phyloP scores from a whole-genome alignment of 1,140 invertebrate species.

The Drosophila bipectinata region DNA sequence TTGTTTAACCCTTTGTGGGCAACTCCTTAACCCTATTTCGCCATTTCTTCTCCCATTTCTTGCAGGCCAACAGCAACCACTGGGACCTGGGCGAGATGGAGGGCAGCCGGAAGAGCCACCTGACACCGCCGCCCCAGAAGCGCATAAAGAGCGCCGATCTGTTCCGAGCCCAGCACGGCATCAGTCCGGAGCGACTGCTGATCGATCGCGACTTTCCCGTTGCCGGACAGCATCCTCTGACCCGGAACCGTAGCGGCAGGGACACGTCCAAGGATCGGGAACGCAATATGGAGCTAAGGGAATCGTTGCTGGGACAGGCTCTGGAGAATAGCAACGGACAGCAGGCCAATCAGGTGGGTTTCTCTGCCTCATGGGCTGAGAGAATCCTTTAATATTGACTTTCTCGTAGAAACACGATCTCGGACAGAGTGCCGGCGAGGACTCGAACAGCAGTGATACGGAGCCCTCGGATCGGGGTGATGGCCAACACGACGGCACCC shows the following conservation, averaged over 20 bases:
- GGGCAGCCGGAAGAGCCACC: constrained; percentile 68
- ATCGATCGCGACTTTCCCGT: constrained; percentile 76
- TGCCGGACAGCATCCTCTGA: constrained; percentile 76
- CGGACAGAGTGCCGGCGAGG: constrained; percentile 91
- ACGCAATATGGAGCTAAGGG: constrained; percentile 86
- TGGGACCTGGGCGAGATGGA: constrained; percentile 73
- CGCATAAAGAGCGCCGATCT: constrained; percentile 87
- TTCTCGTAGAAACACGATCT: constrained; percentile 65
- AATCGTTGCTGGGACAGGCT: constrained; percentile 90
- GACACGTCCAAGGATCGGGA: constrained; percentile 78
- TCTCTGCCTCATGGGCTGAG: too few relatives aligned
- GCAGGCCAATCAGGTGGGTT: constrained; percentile 67
- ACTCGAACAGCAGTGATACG: constrained; percentile 89
- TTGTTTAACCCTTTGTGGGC: not conserved
- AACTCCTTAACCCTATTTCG: not conserved
- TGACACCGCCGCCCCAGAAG: constrained; percentile 86
- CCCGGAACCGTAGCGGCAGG: constrained; percentile 60
- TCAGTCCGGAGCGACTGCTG: constrained; percentile 76
- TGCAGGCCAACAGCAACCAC: constrained; percentile 63
- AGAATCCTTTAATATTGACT: too few relatives aligned
- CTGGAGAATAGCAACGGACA: constrained; percentile 86
- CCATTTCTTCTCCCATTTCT: not conserved
- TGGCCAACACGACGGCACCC: constrained; percentile 83
- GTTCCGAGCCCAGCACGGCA: constrained; percentile 85
- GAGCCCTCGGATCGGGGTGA: constrained; percentile 87